Percentiles rank a stretch among this genome's conserved stretches.
Conservation (phyloP, 2,888 invertebrate genomes). For the Eilema griseolum region DNA sequence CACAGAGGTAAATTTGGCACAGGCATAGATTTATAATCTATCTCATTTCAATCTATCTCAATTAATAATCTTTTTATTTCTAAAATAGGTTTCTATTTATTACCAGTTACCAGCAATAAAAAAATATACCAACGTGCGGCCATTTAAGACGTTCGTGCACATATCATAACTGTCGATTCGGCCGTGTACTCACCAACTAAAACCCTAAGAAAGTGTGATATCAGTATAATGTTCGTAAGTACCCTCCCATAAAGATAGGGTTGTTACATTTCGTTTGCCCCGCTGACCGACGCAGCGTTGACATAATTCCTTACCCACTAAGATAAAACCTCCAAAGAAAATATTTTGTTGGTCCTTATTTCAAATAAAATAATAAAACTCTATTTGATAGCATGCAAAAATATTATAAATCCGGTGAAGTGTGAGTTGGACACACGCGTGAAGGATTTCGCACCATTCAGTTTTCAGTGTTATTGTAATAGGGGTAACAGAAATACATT, state of each 20-base stretch:
- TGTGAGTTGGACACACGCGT: no score
- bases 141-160: no score
- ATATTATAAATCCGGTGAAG: constrained; percentile 25
- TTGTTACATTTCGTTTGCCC: constrained; percentile 52
- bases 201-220: constrained; percentile 57
- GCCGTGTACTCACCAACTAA: constrained; percentile 26
- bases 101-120: no score
- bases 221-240: constrained; percentile 57
- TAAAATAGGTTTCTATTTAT: no score
- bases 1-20: no score
- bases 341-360: constrained; percentile 42
- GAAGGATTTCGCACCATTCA: no score
- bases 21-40: no score
- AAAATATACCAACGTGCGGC: no score
- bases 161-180: constrained; percentile 43
- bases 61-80: no score
- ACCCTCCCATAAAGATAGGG: constrained; percentile 61
- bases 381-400: constrained; percentile 43
- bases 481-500: no score
- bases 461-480: no score
- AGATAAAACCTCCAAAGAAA: constrained; percentile 48
- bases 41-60: no score
- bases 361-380: constrained; percentile 41
- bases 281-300: constrained; percentile 56
- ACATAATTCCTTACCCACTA: constrained; percentile 50